Conservation (phyloP, 2,888 invertebrate species). For the Sussaba pulchella region DNA sequence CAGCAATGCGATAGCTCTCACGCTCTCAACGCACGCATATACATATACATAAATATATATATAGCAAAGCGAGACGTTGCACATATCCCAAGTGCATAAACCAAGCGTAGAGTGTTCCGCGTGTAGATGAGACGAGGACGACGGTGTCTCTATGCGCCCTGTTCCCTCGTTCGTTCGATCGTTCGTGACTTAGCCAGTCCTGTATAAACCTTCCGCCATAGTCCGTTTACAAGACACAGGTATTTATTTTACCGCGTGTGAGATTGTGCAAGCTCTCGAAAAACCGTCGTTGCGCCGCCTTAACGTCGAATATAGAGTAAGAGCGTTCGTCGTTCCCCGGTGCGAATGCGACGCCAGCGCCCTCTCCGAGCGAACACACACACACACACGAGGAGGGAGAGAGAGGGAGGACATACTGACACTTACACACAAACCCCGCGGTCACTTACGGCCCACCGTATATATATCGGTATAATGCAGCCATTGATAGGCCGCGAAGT, state of each 20-base stretch:
- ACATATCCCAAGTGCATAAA: constrained; percentile 22
- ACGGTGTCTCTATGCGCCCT: constrained; percentile 15
- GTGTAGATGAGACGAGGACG: constrained; percentile 12
- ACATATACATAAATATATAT: background rate
- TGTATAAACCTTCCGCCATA: background rate
- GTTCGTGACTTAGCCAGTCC: constrained; percentile 18
- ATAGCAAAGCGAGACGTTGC: background rate
- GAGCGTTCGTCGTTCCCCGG: constrained; percentile 52
- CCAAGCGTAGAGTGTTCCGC: constrained; percentile 34
- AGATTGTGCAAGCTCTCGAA: constrained; percentile 48
- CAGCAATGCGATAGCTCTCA: background rate
- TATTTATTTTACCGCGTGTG: constrained; percentile 52
- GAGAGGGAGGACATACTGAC: constrained; percentile 15
- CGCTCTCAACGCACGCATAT: constrained; percentile 1
- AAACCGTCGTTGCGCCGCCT: constrained; percentile 33
- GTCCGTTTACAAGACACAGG: constrained; percentile 55
- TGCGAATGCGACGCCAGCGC: background rate
- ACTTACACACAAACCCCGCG: background rate
- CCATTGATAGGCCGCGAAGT: constrained; percentile 81
- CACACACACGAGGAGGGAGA: constrained; percentile 28
- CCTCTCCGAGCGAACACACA: constrained; percentile 20
- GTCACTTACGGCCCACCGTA: constrained; percentile 28
- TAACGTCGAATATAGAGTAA: constrained; percentile 55
- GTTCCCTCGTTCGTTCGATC: too few species aligned
- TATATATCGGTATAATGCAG: constrained; percentile 81